These are phyloP conservation scores for Lophotis ruficrista DNA, from an alignment of 2,113 vertebrate species.

Conservation along the genomic window DNA sequence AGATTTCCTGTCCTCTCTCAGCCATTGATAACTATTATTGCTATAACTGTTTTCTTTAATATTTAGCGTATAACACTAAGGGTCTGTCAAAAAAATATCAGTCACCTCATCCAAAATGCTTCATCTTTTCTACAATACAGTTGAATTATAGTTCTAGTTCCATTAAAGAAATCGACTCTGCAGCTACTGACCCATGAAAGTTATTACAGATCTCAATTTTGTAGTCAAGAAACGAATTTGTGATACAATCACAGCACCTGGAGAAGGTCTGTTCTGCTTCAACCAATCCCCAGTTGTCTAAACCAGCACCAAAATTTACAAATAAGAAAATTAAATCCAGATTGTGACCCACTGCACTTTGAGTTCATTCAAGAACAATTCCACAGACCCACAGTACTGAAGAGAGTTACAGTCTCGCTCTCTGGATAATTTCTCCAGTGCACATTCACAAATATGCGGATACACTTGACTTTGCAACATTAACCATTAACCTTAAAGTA, in stretches of 20 bases:
- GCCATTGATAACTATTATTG: not conserved
- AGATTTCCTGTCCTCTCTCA: not conserved
- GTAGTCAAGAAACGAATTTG: not conserved
- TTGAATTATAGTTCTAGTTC: slow-evolving; percentile 8
- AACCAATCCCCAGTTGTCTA: not conserved
- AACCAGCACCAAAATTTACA: not conserved
- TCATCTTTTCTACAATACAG: slow-evolving; percentile 4
- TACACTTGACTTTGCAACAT: not conserved
- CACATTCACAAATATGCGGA: not conserved
- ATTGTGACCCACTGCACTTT: not conserved
- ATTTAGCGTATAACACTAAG: not conserved
- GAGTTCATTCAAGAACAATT: not conserved
- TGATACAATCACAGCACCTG: not conserved
- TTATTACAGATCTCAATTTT: slow-evolving; percentile 25
- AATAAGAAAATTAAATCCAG: not conserved
- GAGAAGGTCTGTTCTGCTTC: not conserved
- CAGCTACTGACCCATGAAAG: slow-evolving; percentile 25
- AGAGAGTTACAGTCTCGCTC: not conserved
- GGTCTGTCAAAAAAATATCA: not conserved
- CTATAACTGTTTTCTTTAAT: not conserved
- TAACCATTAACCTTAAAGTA: not conserved
- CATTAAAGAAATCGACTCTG: not conserved
- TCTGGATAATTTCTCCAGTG: not conserved
- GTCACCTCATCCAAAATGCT: slow-evolving; percentile 13
- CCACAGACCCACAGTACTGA: not conserved